A percentile compares a stretch with the other conserved stretches of the same genome.
These are phyloP conservation scores for Smittia sp. DNA, from an alignment of 2,888 invertebrate genomes.

Conservation along the genomic window DNA sequence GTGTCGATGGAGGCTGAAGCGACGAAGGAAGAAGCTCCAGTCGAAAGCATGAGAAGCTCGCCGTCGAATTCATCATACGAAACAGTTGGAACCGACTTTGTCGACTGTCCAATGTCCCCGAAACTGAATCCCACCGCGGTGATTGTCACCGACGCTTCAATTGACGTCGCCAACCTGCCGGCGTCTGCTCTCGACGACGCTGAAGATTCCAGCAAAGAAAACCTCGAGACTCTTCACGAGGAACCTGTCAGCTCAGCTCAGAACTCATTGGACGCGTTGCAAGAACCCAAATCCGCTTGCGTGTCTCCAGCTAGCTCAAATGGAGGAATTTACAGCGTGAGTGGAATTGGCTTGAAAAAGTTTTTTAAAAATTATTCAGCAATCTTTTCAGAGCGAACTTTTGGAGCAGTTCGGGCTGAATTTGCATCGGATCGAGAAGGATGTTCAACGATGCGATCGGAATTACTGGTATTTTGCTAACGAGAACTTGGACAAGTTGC, in stretches of 20 bases:
- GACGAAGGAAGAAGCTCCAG: slow-evolving; percentile 42
- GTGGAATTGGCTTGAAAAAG: too few relatives aligned
- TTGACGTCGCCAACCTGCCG: slow-evolving; percentile 58
- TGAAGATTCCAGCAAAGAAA: slow-evolving; percentile 43
- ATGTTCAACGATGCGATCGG: slow-evolving; percentile 91
- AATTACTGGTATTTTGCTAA: slow-evolving; percentile 90
- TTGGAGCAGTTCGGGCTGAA: slow-evolving; percentile 83
- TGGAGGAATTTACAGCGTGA: slow-evolving; percentile 83
- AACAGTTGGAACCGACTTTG: slow-evolving; percentile 53
- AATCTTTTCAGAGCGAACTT: slow-evolving; percentile 68
- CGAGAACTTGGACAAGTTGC: slow-evolving; percentile 84
- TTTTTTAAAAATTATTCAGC: too few relatives aligned
- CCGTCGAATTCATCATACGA: slow-evolving; percentile 53
- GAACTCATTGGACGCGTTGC: slow-evolving; percentile 48
- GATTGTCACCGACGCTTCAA: slow-evolving; percentile 69
- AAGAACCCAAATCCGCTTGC: slow-evolving; percentile 62
- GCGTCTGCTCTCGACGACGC: background rate
- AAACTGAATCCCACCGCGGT: slow-evolving; percentile 60
- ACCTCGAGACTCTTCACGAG: slow-evolving; percentile 57
- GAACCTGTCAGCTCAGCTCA: slow-evolving; percentile 51
- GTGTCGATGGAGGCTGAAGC: background rate
- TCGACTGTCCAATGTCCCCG: slow-evolving; percentile 48
- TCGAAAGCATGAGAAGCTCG: slow-evolving; percentile 47
- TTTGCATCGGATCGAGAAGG: slow-evolving; percentile 92
- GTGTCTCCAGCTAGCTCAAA: slow-evolving; percentile 88